These are phyloP conservation scores for Akabosia matsudoensis DNA, from an alignment of 1,140 invertebrate genomes.

Conservation along the genomic window DNA sequence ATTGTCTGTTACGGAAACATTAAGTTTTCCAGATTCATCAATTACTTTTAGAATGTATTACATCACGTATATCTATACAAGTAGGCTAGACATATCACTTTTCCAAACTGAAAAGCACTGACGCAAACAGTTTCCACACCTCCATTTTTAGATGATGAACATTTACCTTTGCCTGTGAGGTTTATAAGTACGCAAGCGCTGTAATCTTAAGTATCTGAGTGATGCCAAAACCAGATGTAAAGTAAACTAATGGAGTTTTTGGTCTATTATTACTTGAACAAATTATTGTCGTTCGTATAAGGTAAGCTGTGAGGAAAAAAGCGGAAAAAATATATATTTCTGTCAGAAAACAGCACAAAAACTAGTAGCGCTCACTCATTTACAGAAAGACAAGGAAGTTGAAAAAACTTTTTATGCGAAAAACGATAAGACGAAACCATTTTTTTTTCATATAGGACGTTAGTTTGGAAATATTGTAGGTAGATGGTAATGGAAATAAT, in stretches of 20 bases:
- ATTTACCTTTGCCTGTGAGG: too few species aligned
- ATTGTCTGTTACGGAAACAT: neutral
- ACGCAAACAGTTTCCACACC: neutral
- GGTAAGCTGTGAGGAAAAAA: neutral
- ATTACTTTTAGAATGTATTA: too few species aligned
- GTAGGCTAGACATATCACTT: neutral
- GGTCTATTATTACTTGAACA: neutral
- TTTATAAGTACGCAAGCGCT: too few species aligned
- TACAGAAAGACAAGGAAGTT: constrained; percentile 16
- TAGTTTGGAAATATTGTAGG: too few species aligned
- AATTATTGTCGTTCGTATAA: constrained; percentile 15
- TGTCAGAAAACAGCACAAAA: neutral
- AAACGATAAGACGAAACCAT: neutral
- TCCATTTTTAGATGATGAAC: too few species aligned
- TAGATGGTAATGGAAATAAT: too few species aligned
- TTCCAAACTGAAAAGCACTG: neutral
- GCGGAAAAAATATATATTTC: neutral
- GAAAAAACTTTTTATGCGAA: constrained; percentile 10
- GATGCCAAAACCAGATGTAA: constrained; percentile 5
- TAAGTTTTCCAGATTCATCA: too few species aligned
- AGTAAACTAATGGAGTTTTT: constrained; percentile 19
- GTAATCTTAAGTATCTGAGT: too few species aligned
- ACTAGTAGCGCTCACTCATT: neutral
- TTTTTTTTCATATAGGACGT: too few species aligned
- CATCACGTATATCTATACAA: neutral